Percentiles rank a stretch among this genome's conserved stretches.
Conservation (phyloP, 2,113 vertebrate genomes). For the Castor canadensis region DNA sequence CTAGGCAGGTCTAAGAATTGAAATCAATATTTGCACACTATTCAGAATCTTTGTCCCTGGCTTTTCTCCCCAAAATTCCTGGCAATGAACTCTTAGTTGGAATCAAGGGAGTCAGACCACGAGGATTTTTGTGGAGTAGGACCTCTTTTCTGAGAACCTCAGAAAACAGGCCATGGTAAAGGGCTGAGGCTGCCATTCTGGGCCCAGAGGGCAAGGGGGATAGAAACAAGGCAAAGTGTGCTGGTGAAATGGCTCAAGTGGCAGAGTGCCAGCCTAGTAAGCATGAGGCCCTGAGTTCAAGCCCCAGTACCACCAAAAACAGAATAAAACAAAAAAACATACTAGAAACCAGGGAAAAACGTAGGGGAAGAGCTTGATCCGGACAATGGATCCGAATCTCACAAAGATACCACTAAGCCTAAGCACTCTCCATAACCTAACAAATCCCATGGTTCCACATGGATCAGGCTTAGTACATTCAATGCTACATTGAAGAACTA, state of each 20-base stretch:
- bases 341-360: background rate
- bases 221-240: background rate
- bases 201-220: background rate
- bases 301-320: background rate
- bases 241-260: no score
- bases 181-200: background rate
- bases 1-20: background rate
- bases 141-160: background rate
- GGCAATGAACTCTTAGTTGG: background rate
- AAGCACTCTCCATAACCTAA: background rate
- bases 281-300: background rate
- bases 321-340: background rate
- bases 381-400: background rate
- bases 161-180: background rate
- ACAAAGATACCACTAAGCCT: background rate
- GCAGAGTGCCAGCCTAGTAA: no score
- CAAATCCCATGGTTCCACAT: background rate
- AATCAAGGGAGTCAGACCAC: background rate
- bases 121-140: background rate
- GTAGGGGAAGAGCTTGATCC: background rate
- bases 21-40: constrained; percentile 26
- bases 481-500: constrained; percentile 2
- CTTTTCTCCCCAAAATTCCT: background rate
- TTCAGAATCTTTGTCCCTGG: background rate
- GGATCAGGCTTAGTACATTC: background rate